A percentile compares a stretch with the other conserved stretches of the same genome.
These are phyloP conservation scores for Genyomyrus donnyi DNA, from an alignment of 2,113 vertebrate species.

Conservation along the genomic window DNA sequence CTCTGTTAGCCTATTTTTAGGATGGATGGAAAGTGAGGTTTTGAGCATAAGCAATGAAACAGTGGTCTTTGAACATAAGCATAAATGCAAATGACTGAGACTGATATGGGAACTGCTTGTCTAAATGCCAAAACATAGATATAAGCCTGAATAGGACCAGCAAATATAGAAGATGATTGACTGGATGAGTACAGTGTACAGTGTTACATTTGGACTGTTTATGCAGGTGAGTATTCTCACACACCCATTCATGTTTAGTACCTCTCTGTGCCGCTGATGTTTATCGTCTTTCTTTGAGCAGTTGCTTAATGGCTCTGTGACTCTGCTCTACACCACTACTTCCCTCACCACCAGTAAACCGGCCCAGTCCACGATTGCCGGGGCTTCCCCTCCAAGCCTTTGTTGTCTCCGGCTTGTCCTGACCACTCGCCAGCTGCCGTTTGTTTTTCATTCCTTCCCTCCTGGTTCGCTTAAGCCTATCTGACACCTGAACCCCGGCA, in stretches of 20 bases:
- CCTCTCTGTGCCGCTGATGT: neutral
- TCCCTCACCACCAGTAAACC: neutral
- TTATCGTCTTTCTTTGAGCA: neutral
- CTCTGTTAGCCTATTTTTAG: neutral
- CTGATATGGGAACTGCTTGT: neutral
- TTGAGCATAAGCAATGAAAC: neutral
- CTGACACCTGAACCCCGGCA: neutral
- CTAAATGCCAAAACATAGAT: neutral
- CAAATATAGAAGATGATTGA: neutral
- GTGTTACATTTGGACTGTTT: neutral
- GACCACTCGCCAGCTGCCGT: neutral
- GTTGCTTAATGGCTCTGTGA: neutral
- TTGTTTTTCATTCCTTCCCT: neutral
- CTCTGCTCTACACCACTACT: no score
- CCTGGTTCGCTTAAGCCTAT: neutral
- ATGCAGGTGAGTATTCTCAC: neutral
- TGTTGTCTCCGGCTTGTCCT: neutral
- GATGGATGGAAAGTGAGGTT: neutral
- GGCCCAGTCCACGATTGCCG: neutral
- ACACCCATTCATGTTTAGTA: neutral
- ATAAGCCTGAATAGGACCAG: neutral
- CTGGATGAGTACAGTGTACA: neutral
- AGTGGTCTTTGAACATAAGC: neutral
- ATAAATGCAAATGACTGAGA: neutral
- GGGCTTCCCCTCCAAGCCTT: neutral